A percentile compares a stretch with the other conserved stretches of the same genome.
Evolutionary conservation across 2,888 invertebrate genomes (phyloP).

Genomic region (Alitta virens): DNA sequence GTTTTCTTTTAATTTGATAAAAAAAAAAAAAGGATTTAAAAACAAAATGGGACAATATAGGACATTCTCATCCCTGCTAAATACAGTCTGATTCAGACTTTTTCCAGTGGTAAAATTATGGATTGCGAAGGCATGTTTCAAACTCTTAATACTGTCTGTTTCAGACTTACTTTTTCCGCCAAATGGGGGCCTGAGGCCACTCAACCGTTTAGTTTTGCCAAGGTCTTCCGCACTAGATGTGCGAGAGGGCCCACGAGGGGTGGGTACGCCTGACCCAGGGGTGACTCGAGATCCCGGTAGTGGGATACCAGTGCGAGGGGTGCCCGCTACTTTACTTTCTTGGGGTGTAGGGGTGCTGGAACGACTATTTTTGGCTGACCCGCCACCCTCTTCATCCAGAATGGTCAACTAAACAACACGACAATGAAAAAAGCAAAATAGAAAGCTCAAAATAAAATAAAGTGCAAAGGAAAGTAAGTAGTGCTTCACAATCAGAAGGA

Average conservation of each 20-base stretch:
- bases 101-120: too few relatives aligned
- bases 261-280: slow-evolving; percentile 10
- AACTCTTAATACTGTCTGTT: neutral
- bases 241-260: slow-evolving; percentile 11
- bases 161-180: slow-evolving; percentile 42
- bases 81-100: too few relatives aligned
- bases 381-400: slow-evolving; percentile 5
- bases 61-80: too few relatives aligned
- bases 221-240: slow-evolving; percentile 26
- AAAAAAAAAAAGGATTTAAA: too few relatives aligned
- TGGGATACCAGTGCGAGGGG: slow-evolving; percentile 7
- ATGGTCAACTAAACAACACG: slow-evolving; percentile 4
- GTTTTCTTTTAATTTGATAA: too few relatives aligned
- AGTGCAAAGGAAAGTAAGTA: too few relatives aligned
- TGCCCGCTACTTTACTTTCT: neutral
- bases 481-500: too few relatives aligned
- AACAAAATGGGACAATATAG: too few relatives aligned
- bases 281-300: neutral
- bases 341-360: neutral
- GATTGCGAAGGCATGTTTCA: too few relatives aligned
- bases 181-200: slow-evolving; percentile 46
- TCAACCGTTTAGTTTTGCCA: slow-evolving; percentile 26
- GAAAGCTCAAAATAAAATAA: neutral
- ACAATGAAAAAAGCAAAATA: neutral
- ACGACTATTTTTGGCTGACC: neutral